These are phyloP conservation scores for Hycleus phaleratus DNA, from an alignment of 1,140 invertebrate genomes.

Conservation along the genomic window DNA sequence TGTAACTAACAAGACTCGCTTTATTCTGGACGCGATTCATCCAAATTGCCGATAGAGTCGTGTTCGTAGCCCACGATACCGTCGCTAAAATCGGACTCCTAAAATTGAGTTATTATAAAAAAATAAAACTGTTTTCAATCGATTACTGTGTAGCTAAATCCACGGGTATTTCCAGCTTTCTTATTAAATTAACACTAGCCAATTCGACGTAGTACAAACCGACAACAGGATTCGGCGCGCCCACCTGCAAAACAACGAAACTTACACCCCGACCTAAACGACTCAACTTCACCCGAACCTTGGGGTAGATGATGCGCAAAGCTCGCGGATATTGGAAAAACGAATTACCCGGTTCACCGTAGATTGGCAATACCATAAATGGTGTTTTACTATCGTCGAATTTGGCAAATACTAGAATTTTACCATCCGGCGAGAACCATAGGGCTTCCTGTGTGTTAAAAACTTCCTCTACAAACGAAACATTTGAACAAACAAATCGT, in stretches of 20 bases:
- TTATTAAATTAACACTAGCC: conserved; percentile 30
- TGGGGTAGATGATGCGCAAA: conserved; percentile 75
- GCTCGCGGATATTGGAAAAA: conserved; percentile 60
- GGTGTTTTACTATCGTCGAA: conserved; percentile 73
- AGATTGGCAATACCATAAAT: conserved; percentile 56
- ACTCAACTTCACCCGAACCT: conserved; percentile 46
- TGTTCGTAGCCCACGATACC: conserved; percentile 69
- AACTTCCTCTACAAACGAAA: conserved; percentile 71
- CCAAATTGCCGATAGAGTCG: conserved; percentile 68
- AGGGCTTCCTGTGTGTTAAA: conserved; percentile 74
- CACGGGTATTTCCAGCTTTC: conserved; percentile 14
- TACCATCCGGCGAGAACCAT: conserved; percentile 82
- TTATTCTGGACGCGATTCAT: conserved; percentile 79
- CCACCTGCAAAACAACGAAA: conserved; percentile 1
- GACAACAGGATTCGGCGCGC: conserved; percentile 64
- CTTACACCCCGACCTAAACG: too few relatives aligned
- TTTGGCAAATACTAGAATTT: conserved; percentile 70
- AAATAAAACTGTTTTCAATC: neutral
- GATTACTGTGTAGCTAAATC: neutral
- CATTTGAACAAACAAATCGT: neutral
- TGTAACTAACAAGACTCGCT: conserved; percentile 31
- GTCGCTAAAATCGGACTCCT: conserved; percentile 55
- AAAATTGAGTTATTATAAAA: neutral
- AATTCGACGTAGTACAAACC: conserved; percentile 60
- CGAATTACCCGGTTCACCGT: conserved; percentile 57